These are phyloP conservation scores for Hylaeus anthracinus DNA, from an alignment of 1,140 invertebrate species.

Conservation along the genomic window DNA sequence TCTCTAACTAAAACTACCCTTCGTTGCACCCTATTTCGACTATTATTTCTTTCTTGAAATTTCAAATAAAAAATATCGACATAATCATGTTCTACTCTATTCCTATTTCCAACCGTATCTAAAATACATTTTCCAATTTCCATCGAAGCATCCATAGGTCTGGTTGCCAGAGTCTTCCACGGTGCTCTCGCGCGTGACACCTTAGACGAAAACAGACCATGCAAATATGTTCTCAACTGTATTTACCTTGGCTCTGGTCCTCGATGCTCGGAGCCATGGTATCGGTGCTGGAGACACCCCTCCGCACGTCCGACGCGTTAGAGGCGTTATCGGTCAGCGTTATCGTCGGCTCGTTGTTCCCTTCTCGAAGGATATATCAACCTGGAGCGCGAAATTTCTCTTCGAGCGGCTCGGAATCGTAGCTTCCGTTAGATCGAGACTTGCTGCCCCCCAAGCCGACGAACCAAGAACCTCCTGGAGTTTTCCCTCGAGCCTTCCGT, in stretches of 20 bases:
- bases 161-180: too few species aligned
- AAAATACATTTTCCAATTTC: too few species aligned
- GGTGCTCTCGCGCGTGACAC: too few species aligned
- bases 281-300: neutral
- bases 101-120: too few species aligned
- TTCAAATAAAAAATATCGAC: too few species aligned
- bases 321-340: constrained; percentile 1
- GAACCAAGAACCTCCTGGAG: neutral
- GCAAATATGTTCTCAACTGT: neutral
- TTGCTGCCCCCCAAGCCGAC: constrained; percentile 73
- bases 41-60: too few species aligned
- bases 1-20: too few species aligned
- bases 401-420: constrained; percentile 74
- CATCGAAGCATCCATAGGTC: too few species aligned
- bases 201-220: too few species aligned
- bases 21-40: too few species aligned
- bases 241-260: constrained; percentile 54
- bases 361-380: constrained; percentile 69
- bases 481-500: too few species aligned
- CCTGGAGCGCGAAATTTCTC: constrained; percentile 71
- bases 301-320: neutral
- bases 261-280: constrained; percentile 51
- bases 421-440: constrained; percentile 72
- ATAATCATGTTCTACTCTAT: too few species aligned
- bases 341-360: neutral